phyloP scores from a whole-genome alignment of 2,797 vertebrate genomes.

The Aeoliscus strigatus region DNA sequence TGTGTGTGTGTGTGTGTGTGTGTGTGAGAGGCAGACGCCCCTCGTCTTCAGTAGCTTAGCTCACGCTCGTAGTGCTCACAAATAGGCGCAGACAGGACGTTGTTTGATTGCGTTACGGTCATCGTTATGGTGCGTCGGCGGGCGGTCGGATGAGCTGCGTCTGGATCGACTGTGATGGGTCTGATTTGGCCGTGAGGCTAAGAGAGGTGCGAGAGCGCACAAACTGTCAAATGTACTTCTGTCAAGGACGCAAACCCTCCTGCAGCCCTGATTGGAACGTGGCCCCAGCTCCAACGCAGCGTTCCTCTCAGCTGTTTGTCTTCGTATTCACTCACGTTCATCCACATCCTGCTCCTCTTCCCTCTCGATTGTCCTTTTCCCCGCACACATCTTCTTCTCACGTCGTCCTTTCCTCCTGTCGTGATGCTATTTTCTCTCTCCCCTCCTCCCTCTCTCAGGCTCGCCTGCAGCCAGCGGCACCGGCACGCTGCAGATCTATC shows the following conservation, averaged over 20 bases:
- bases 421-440: constrained; percentile 52
- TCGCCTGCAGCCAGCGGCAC: constrained; percentile 87
- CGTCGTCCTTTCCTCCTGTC: constrained; percentile 41
- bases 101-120: constrained; percentile 66
- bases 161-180: constrained; percentile 46
- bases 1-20: too few relatives aligned
- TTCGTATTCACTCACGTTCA: constrained; percentile 29
- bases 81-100: constrained; percentile 46
- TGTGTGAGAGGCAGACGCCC: too few relatives aligned
- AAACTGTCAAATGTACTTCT: constrained; percentile 58
- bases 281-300: constrained; percentile 25
- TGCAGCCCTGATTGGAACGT: constrained; percentile 20
- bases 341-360: constrained; percentile 22
- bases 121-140: constrained; percentile 55
- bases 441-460: constrained; percentile 67
- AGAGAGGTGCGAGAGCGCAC: constrained; percentile 40
- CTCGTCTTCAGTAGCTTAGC: too few relatives aligned
- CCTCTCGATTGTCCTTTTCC: constrained; percentile 23
- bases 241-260: constrained; percentile 44
- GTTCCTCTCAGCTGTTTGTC: constrained; percentile 17
- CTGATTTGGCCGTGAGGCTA: constrained; percentile 50
- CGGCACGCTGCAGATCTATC: constrained; percentile 89
- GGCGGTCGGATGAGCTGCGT: constrained; percentile 33
- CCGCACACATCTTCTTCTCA: constrained; percentile 32
- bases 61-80: too few relatives aligned